Evolutionary conservation across 2,888 invertebrate species (phyloP).

Genomic region (Odontomyia ornata): DNA sequence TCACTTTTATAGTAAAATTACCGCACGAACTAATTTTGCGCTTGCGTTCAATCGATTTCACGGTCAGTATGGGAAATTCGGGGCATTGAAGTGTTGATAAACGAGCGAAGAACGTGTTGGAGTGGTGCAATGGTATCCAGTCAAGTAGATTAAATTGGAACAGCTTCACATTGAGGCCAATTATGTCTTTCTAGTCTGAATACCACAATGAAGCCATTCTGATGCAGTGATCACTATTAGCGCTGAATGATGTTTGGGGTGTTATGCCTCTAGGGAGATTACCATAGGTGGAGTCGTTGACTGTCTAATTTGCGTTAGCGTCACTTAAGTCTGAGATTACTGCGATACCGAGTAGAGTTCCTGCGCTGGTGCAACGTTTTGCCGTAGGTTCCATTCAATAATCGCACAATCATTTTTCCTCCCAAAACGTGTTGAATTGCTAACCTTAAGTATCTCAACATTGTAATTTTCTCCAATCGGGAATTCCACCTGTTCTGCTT

Average conservation of each 20-base stretch:
- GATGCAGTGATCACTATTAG: not conserved
- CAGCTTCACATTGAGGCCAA: conserved; percentile 18
- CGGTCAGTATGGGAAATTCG: conserved; percentile 11
- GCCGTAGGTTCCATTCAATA: not conserved
- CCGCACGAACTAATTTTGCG: conserved; percentile 46
- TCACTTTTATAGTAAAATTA: too few species aligned
- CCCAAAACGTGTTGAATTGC: too few species aligned
- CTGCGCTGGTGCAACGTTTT: not conserved
- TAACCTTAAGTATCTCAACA: too few species aligned
- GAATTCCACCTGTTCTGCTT: too few species aligned
- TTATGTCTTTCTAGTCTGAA: conserved; percentile 10
- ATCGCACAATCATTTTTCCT: not conserved
- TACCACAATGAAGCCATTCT: not conserved
- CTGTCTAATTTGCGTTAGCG: not conserved
- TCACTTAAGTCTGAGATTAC: not conserved
- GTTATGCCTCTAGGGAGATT: not conserved
- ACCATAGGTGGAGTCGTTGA: not conserved
- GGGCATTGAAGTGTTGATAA: conserved; percentile 7
- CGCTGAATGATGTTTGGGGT: too few species aligned
- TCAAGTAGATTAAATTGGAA: conserved; percentile 16
- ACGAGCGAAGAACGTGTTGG: not conserved
- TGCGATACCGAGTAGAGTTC: too few species aligned
- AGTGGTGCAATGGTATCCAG: not conserved
- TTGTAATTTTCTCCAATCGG: too few species aligned
- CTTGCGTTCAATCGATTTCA: conserved; percentile 6